Base-by-base conservation (phyloP, 2,113 vertebrate genomes). In the Lates calcarifer region DNA sequence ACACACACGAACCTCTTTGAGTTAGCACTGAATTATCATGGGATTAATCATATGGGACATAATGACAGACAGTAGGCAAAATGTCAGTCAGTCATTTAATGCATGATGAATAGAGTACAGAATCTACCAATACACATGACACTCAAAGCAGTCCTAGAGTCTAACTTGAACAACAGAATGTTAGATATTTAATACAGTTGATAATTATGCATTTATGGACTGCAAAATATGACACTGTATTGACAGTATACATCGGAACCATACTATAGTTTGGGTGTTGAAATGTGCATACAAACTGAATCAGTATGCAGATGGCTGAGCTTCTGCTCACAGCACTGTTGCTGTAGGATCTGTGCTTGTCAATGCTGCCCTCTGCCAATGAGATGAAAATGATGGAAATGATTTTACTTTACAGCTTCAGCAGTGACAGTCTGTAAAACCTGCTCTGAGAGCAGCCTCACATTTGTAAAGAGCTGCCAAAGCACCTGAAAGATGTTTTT, bases 41-140 rank as follows among this genome's bases (percentile, higher is more conserved):
- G 65, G 71, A 91, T 88, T 77, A 87, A 87, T 92, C 73, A 77
- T 47, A 24, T 17, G 58, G 57, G 88, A 88, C 83, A 22, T 29
- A 37, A 82, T 87, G 82, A 85, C 72, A 65, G 65, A 82, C 69
- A 70, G 72, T 14, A 13, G 69, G 60, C 65, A 80, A 72, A 87
- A 89, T 90, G 83, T 81, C 81, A 75, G 33, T 33, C 35, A 43
- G 68, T 75, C 53, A 43, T 85, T 81, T 58, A 72, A 53, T 14
- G 49, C 0, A 0, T 61, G 61, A 82, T 80, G 75, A 83, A 76
- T 73, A 57, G n/a, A 28, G 70, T 53, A 37, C 66, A 49, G 57
- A 70, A 77, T 69, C 56, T 37, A 61, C 14, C 56, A 77, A 58
- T 78, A 74, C 47, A 39, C 53, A 47, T 35, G 43, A 24, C 45